Evolutionary conservation across 2,888 invertebrate species (phyloP).

Genomic region (Crocallis elinguaria): DNA sequence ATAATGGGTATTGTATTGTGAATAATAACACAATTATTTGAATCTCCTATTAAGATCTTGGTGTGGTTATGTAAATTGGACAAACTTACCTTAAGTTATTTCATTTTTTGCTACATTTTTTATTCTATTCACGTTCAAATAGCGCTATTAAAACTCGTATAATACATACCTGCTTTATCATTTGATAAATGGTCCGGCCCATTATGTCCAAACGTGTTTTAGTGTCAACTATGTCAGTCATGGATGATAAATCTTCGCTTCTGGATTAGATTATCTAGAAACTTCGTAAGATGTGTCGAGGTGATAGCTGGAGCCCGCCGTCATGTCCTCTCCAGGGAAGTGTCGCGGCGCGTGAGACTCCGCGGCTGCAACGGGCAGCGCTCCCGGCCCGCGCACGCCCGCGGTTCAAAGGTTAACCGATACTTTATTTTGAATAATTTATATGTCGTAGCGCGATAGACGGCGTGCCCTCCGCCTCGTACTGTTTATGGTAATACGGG

Average conservation of each 20-base stretch:
- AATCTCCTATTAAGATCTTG: conserved; percentile 30
- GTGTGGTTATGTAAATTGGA: conserved; percentile 9
- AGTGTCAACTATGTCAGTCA: conserved; percentile 18
- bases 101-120: conserved; percentile 14
- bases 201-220: conserved; percentile 31
- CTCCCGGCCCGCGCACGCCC: conserved; percentile 41
- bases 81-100: conserved; percentile 8
- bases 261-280: conserved; percentile 26
- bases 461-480: conserved; percentile 81
- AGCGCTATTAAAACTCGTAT: conserved; percentile 32
- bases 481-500: conserved; percentile 83
- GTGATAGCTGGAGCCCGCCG: conserved; percentile 28
- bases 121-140: conserved; percentile 18
- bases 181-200: conserved; percentile 32
- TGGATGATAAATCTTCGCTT: conserved; percentile 28
- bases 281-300: conserved; percentile 22
- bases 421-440: conserved; percentile 86
- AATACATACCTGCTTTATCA: conserved; percentile 27
- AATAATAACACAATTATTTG: conserved; percentile 1
- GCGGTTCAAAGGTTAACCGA: conserved; percentile 82
- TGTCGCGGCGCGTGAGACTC: conserved; percentile 27
- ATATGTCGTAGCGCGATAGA: conserved; percentile 83
- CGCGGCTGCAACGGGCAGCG: conserved; percentile 18
- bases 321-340: conserved; percentile 36
- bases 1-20: too few species aligned